Percentiles rank a stretch among this genome's conserved stretches.
Evolutionary conservation across 2,888 invertebrate species (phyloP).

Genomic region (Agelastica alni): DNA sequence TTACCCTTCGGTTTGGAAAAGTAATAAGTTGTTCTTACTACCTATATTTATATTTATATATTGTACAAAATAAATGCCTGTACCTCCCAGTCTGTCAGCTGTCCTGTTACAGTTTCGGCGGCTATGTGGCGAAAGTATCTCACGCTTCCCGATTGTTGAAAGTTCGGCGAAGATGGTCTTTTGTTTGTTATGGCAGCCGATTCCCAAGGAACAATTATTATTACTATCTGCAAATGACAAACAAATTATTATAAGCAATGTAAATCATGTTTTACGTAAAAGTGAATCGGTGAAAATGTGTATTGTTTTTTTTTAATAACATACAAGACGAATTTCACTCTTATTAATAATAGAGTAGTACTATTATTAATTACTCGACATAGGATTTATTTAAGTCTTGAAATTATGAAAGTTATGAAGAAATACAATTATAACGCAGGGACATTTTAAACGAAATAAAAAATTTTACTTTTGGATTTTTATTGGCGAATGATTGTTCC

Average conservation of each 20-base stretch:
- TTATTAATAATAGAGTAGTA: too few species aligned
- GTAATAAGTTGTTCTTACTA: too few species aligned
- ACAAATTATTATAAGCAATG: neutral
- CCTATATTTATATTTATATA: too few species aligned
- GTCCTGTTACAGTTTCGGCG: constrained; percentile 21
- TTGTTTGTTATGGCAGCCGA: constrained; percentile 35
- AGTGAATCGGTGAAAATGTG: constrained; percentile 1
- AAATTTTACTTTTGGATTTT: too few species aligned
- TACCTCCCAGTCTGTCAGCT: constrained; percentile 63
- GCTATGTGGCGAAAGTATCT: constrained; percentile 36
- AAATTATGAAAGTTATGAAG: too few species aligned
- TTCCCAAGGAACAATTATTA: constrained; percentile 35
- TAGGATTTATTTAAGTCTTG: too few species aligned
- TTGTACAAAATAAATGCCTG: too few species aligned
- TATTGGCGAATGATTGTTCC: too few species aligned
- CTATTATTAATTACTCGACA: too few species aligned
- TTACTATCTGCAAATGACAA: constrained; percentile 36
- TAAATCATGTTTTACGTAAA: constrained; percentile 20
- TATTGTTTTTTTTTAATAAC: constrained; percentile 12
- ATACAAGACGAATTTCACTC: neutral
- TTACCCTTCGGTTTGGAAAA: too few species aligned
- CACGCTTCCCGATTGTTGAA: constrained; percentile 23
- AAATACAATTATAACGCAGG: too few species aligned
- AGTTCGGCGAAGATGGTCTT: constrained; percentile 17
- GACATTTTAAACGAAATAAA: neutral